phyloP scores from a whole-genome alignment of 1,140 invertebrate genomes.

The Bicyclus anynana region DNA sequence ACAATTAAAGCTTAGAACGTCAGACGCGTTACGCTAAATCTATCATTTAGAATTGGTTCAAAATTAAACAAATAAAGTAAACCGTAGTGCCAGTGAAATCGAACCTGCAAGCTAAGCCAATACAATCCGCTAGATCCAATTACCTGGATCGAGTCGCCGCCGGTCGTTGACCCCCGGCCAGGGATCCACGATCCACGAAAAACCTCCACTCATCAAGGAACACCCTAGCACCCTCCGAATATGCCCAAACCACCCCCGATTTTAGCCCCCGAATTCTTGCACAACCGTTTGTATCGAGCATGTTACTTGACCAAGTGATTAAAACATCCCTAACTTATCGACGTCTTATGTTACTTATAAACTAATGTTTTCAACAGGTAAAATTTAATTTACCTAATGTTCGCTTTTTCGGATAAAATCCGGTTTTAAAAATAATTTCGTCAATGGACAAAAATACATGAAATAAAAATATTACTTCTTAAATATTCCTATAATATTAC shows the following conservation, averaged over 20 bases:
- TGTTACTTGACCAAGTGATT: not conserved
- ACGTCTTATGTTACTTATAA: too few species aligned
- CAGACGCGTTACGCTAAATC: too few species aligned
- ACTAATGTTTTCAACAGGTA: too few species aligned
- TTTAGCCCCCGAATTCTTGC: slow-evolving; percentile 69
- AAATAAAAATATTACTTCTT: too few species aligned
- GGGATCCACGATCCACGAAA: slow-evolving; percentile 71
- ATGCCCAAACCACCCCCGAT: slow-evolving; percentile 59
- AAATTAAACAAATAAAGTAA: not conserved
- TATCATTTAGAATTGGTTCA: too few species aligned
- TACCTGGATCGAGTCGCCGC: slow-evolving; percentile 68
- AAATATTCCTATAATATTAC: too few species aligned
- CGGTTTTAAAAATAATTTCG: too few species aligned
- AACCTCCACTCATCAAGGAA: slow-evolving; percentile 73
- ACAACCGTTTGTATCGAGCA: slow-evolving; percentile 20
- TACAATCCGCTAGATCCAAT: slow-evolving; percentile 44
- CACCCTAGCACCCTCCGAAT: slow-evolving; percentile 57
- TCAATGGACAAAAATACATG: too few species aligned
- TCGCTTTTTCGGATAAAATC: too few species aligned
- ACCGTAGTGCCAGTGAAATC: not conserved
- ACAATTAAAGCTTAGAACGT: too few species aligned
- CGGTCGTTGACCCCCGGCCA: slow-evolving; percentile 53
- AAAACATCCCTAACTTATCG: too few species aligned
- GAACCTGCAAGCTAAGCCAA: slow-evolving; percentile 16
- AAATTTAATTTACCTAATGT: too few species aligned